Base-by-base conservation (phyloP, 2,113 vertebrate species). In the Perca flavescens region DNA sequence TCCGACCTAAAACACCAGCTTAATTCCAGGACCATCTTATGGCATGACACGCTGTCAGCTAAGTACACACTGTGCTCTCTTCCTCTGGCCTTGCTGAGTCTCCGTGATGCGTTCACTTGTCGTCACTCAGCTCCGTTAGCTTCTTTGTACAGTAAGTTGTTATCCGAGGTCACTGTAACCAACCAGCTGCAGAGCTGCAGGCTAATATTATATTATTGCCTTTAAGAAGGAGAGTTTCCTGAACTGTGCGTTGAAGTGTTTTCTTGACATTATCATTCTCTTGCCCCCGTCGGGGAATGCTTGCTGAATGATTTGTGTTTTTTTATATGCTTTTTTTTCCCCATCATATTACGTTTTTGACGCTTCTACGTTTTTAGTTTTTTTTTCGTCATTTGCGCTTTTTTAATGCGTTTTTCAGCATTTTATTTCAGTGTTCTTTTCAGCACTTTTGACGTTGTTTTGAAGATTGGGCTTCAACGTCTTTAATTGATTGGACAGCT, bases 41-140 rank as follows among this genome's bases (percentile, higher is more conserved):
- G 15, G 17, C 62, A 60, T 13, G 47, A 21, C 53, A n/a, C 34
- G 5, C 71, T 13, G 17, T 36, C 17, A 49, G 65, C 50, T n/a
- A 16, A 74, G 57, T 0, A 56, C 25, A 40, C 57, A 49, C 12
- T n/a, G 31, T 16, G 6, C 63, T 50, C 25, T 19, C 21, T 14
- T 36, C 53, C 36, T 34, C 10, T 8, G 28, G 11, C 17, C 52
- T 54, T 0, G 40, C 3, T 46, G 62, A 65, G 10, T 15, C 61
- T 75, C 21, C 6, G 0, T 14, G 36, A n/a, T 21, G 61, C 15
- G 15, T 53, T 80, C 74, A 19, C n/a, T 15, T 31, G 72, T 40
- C 57, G 43, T 78, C 74, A 19, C 50, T 74, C 77, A 77, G 36
- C 50, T 43, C 40, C 11, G 9, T 64, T 36, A 19, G 21, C 10